Percentiles rank a stretch among this genome's conserved stretches.
Conservation (phyloP, 2,888 invertebrate species). For the Polymixis flavicincta region DNA sequence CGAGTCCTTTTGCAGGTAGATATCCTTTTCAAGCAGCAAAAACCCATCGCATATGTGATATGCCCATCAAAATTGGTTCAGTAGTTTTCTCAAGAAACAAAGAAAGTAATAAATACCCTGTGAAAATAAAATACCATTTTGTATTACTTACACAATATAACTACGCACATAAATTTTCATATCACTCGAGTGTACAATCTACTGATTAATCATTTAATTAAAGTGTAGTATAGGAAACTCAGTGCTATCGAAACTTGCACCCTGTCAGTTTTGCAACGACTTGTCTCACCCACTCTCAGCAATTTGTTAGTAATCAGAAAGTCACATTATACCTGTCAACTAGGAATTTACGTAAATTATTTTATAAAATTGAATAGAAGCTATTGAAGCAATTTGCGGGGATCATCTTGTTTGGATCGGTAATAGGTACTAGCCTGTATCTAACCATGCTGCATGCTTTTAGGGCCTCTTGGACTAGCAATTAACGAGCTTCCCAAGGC, state of each 20-base stretch:
- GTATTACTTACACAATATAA: background rate
- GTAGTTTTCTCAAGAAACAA: background rate
- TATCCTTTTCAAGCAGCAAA: background rate
- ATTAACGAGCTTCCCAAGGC: too few relatives aligned
- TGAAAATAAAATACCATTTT: background rate
- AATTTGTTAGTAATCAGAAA: conserved; percentile 41
- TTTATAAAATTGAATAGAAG: conserved; percentile 22
- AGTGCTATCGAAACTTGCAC: conserved; percentile 32
- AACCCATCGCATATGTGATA: background rate
- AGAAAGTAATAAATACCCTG: too few relatives aligned
- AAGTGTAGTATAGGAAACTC: conserved; percentile 14
- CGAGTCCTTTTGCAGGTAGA: background rate
- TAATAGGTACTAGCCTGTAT: background rate
- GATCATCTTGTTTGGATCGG: background rate
- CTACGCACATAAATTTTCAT: conserved; percentile 11
- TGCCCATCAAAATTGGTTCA: background rate
- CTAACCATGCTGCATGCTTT: background rate
- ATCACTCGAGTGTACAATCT: conserved; percentile 6
- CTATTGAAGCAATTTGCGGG: conserved; percentile 7
- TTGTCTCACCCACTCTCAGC: conserved; percentile 42
- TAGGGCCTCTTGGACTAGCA: background rate
- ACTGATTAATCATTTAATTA: conserved; percentile 28
- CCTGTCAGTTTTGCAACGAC: conserved; percentile 50
- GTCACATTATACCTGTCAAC: conserved; percentile 37
- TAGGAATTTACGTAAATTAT: conserved; percentile 37